Evolutionary conservation across 2,797 vertebrate species (phyloP).

Genomic region (Cirrhinus molitorella): DNA sequence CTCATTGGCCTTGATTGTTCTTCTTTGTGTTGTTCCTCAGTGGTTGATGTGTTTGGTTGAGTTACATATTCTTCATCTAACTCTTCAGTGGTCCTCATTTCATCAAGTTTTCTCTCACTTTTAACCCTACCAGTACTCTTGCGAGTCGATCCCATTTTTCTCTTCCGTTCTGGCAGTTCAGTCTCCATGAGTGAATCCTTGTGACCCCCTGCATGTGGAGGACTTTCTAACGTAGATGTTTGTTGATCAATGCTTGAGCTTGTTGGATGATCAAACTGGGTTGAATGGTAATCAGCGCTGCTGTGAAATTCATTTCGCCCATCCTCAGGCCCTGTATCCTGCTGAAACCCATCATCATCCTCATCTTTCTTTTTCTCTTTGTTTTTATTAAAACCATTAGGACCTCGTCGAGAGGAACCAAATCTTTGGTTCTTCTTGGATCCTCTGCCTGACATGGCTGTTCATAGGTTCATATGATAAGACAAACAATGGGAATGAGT

Average conservation of each 20-base stretch:
- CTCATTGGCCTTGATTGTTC: neutral
- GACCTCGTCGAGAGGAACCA: conserved; percentile 68
- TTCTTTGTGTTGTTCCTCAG: conserved; percentile 46
- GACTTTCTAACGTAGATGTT: conserved; percentile 13
- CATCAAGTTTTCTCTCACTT: conserved; percentile 34
- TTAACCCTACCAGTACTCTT: conserved; percentile 55
- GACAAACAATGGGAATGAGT: conserved; percentile 65
- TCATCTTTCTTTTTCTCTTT: conserved; percentile 45
- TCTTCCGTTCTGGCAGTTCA: conserved; percentile 59
- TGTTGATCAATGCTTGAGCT: conserved; percentile 4
- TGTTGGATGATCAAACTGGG: conserved; percentile 28
- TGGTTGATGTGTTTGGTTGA: conserved; percentile 10
- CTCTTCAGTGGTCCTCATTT: conserved; percentile 31
- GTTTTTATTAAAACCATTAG: conserved; percentile 37
- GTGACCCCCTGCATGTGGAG: conserved; percentile 3
- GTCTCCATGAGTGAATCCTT: conserved; percentile 6
- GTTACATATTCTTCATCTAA: conserved; percentile 15
- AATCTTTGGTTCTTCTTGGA: conserved; percentile 69
- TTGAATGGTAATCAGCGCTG: conserved; percentile 28
- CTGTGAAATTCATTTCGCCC: conserved; percentile 24
- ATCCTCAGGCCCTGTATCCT: conserved; percentile 35
- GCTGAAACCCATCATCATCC: conserved; percentile 34
- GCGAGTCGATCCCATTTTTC: conserved; percentile 76
- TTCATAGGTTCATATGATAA: conserved; percentile 53
- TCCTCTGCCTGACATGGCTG: conserved; percentile 69